Base-by-base conservation (phyloP, 2,113 vertebrate genomes). In the Colius striatus region DNA sequence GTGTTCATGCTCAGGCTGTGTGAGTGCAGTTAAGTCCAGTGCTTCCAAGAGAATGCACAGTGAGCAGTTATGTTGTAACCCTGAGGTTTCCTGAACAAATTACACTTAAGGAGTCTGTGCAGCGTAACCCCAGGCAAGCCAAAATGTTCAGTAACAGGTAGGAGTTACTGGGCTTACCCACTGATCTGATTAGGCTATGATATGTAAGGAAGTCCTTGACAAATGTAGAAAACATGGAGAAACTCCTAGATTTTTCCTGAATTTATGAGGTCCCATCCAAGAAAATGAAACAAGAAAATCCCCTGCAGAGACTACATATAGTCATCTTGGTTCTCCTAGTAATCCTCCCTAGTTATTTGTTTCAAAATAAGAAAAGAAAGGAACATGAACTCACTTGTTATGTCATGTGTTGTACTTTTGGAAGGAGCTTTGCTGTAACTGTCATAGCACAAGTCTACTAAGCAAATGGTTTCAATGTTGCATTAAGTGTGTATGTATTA, bases 71-170 rank as follows among this genome's bases (percentile, higher is more conserved):
- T 20, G 25, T 58, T 80, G 58, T 48, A 79, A 63, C 53, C 65
- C 77, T 65, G 67, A 79, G 78, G 70, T 72, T 90, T 92, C 78
- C 87, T 81, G 45, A 57, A 68, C 54, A 84, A 89, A 91, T 45
- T 57, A 36, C 43, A 4, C 66, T 93, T 85, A 62, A 1, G 1
- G 58, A 58, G 30, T 27, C 47, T 81, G 29, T 72, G 74, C 63
- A n/a, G n/a, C 75, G 16, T 57, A 84, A 57, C n/a, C 36, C 8
- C 67, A 76, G 62, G 62, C 50, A 45, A 41, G 47, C 34, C 54
- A 66, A 58, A 58, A 53, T 45, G 29, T 63, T 19, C 2, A 7
- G 71, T n/a, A 90, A 66, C 62, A 70, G 62, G 74, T 51, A 75
- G 74, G 45, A 90, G 34, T 79, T 75, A 51, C 36, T 54, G 60